phyloP scores from a whole-genome alignment of 2,888 invertebrate species.

The Coelinius sp. region DNA sequence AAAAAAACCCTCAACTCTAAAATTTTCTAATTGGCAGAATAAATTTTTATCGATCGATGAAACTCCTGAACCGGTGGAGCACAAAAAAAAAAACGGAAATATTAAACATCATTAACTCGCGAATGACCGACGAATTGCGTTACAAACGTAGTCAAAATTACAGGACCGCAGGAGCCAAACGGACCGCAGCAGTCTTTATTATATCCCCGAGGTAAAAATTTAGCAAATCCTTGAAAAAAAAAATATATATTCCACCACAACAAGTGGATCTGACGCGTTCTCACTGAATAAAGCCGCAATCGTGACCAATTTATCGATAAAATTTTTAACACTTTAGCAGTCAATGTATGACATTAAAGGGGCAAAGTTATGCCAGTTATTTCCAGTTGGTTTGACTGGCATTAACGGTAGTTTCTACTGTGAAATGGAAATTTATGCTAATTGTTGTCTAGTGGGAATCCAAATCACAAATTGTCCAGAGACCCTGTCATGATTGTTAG shows the following conservation, averaged over 20 bases:
- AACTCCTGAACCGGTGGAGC: slow-evolving; percentile 4
- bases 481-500: slow-evolving; percentile 8
- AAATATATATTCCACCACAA: not conserved
- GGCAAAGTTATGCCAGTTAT: not conserved
- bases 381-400: not conserved
- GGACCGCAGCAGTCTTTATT: slow-evolving; percentile 32
- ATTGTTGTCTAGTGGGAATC: slow-evolving; percentile 11
- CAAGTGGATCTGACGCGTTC: slow-evolving; percentile 17
- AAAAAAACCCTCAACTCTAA: not conserved
- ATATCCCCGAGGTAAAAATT: not conserved
- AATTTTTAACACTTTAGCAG: slow-evolving; percentile 12
- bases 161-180: slow-evolving; percentile 22
- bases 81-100: slow-evolving; percentile 17
- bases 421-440: slow-evolving; percentile 19
- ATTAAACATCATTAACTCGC: slow-evolving; percentile 37
- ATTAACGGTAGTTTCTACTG: not conserved
- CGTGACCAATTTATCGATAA: not conserved
- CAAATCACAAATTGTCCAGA: slow-evolving; percentile 6
- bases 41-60: not conserved
- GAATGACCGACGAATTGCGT: not conserved
- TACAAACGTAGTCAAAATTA: not conserved
- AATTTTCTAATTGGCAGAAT: not conserved
- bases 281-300: not conserved
- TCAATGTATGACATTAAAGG: slow-evolving; percentile 10
- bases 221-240: not conserved